Base-by-base conservation (phyloP, 1,140 invertebrate genomes). In the Ceratitis capitata region DNA sequence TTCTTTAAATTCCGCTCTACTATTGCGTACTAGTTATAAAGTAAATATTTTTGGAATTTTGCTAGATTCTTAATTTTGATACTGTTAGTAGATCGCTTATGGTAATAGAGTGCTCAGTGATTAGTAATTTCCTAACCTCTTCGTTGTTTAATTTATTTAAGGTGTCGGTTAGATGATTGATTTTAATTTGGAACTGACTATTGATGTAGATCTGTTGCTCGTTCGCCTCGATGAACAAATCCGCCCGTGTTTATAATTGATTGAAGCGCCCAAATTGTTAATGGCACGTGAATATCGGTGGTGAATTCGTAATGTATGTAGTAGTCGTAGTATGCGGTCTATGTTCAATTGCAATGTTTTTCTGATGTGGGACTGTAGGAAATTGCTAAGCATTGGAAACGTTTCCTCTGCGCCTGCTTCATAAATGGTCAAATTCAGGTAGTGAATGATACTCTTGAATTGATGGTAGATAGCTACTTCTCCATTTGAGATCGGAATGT, bases 301-400 rank as follows among this genome's bases (percentile, higher is more conserved):
- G 84, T 82, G 10, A 84, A n/a, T 82, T 47, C 26, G 56, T 84
- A 32, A 61, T 78, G n/a, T n/a, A n/a, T n/a, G n/a, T n/a, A n/a
- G n/a, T n/a, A n/a, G n/a, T n/a, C n/a, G n/a, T n/a, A n/a, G 84
- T 49, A 84, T 78, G 86, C 83, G 42, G 53, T 39, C 58, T 2
- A 61, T 85, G 7, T 86, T 51, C 19, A 86, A 74, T 61, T 85
- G 82, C 53, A 42, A n/a, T 47, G 84, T 85, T 69, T 83, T 53
- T 56, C 78, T 16, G 29, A 69, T 69, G 45, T 23, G 2, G 47
- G 47, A 49, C 47, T 49, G 47, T 49, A 14, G 47, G 14, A 49
- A 49, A 14, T 6, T n/a, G n/a, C n/a, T n/a, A n/a, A n/a, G n/a
- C n/a, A n/a, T n/a, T n/a, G n/a, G n/a, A n/a, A n/a, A n/a, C n/a